Percentiles rank a stretch among this genome's conserved stretches.
phyloP scores from a whole-genome alignment of 2,797 vertebrate species.

The Botia kubotai region DNA sequence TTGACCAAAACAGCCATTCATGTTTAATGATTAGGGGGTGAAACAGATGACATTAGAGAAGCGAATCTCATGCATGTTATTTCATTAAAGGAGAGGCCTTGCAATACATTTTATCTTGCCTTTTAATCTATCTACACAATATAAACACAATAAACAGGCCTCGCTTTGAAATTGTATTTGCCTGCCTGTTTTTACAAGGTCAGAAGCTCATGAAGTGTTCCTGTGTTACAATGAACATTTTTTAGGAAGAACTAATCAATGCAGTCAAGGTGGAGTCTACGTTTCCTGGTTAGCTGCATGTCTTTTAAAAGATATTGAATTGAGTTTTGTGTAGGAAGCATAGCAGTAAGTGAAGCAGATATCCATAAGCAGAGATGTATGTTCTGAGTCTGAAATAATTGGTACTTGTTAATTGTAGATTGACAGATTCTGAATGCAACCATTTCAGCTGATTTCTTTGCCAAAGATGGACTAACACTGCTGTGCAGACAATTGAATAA shows the following conservation, averaged over 20 bases:
- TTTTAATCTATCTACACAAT: constrained; percentile 15
- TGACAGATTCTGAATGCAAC: too few relatives aligned
- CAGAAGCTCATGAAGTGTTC: neutral
- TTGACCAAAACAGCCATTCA: constrained; percentile 65
- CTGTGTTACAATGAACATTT: neutral
- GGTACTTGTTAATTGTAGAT: too few relatives aligned
- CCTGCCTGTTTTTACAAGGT: constrained; percentile 4
- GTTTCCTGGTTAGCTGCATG: neutral
- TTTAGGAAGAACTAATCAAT: neutral
- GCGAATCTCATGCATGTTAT: constrained; percentile 61
- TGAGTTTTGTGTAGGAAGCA: neutral
- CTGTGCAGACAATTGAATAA: neutral
- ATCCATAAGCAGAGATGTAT: neutral
- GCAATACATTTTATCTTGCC: constrained; percentile 10
- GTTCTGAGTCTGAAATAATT: neutral
- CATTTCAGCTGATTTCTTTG: too few relatives aligned
- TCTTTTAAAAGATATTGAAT: neutral
- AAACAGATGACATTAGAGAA: constrained; percentile 70
- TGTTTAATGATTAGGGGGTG: constrained; percentile 66
- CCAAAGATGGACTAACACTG: neutral
- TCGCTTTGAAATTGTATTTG: constrained; percentile 10
- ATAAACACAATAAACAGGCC: constrained; percentile 2
- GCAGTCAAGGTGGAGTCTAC: neutral
- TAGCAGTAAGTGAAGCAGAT: too few relatives aligned
- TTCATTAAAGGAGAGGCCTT: constrained; percentile 34